Evolutionary conservation across 2,888 invertebrate species (phyloP), one percentile per base, ranked within the genome.

Genomic region (Eutolmus rufibarbis): DNA sequence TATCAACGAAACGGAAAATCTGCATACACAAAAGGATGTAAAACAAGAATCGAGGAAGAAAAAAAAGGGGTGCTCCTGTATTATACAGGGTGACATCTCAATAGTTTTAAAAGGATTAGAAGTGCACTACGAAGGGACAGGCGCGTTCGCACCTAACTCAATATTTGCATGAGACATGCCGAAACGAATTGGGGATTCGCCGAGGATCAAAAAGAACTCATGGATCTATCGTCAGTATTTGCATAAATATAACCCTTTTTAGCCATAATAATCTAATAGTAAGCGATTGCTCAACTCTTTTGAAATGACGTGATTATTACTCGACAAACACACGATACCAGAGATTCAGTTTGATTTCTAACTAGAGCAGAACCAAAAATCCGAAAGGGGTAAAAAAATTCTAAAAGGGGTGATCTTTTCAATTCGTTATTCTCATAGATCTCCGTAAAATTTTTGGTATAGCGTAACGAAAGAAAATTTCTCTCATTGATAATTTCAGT

Each of bases 151-250:
- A 86, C 86, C 86, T 86, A 86, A 37, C 40, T 43, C 86, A 86
- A 86, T 86, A 86, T 86, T 86, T 86, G 86, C 86, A 86, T 86
- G 57, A 40, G 79, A 74, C 77, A 79, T 66, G n/a, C 43, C 86
- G 43, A 56, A 86, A 86, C 77, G 86, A 86, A 86, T 86, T 78
- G 16, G 16, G 23, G 19, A 76, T 46, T 40, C 43, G 46, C 14
- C 79, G 9, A 46, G 46, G 46, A 81, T 57, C 40, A 40, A 37
- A 1, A 16, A 31, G 31, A 37, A 31, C 28, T 56, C 31, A n/a
- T 34, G 28, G n/a, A 79, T 31, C 79, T n/a, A 19, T 16, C 12
- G 3, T 19, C 14, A 12, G 19, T 78, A 43, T 43, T 78, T 81
- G 28, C 31, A 43, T 46, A 81, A 46, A 43, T n/a, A 7, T 34